Conservation (phyloP, 2,888 invertebrate species). For the Callyntrura sp. region DNA sequence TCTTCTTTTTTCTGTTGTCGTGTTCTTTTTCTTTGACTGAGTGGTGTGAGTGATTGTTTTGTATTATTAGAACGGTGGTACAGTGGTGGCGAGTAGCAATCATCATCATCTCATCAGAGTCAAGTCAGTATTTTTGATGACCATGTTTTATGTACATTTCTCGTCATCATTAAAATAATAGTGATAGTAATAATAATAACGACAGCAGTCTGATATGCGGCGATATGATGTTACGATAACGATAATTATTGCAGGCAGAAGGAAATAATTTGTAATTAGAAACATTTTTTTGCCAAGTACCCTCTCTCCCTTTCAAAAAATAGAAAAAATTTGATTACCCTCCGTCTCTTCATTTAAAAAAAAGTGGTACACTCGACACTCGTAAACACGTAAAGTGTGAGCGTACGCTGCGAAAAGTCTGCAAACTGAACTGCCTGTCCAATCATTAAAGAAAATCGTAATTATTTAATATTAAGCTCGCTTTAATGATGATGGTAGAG, state of each 20-base stretch:
- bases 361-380: background rate
- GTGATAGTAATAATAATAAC: background rate
- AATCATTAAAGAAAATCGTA: conserved; percentile 16
- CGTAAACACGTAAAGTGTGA: background rate
- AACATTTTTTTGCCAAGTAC: conserved; percentile 15
- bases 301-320: background rate
- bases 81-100: background rate
- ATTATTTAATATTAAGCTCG: background rate
- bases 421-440: background rate
- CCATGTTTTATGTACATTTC: conserved; percentile 35
- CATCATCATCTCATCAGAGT: conserved; percentile 13
- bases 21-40: background rate
- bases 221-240: background rate
- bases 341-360: too few relatives aligned
- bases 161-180: conserved; percentile 33
- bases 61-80: conserved; percentile 15
- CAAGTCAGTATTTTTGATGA: conserved; percentile 33
- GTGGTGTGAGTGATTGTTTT: background rate
- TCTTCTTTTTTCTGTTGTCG: background rate
- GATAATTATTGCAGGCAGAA: conserved; percentile 8
- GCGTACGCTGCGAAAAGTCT: too few relatives aligned
- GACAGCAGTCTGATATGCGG: background rate
- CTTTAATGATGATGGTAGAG: background rate
- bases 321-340: background rate
- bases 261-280: conserved; percentile 47